Percentiles rank a stretch among this genome's conserved stretches.
phyloP scores from a whole-genome alignment of 2,888 invertebrate species.

The Crossocerus cetratus region DNA sequence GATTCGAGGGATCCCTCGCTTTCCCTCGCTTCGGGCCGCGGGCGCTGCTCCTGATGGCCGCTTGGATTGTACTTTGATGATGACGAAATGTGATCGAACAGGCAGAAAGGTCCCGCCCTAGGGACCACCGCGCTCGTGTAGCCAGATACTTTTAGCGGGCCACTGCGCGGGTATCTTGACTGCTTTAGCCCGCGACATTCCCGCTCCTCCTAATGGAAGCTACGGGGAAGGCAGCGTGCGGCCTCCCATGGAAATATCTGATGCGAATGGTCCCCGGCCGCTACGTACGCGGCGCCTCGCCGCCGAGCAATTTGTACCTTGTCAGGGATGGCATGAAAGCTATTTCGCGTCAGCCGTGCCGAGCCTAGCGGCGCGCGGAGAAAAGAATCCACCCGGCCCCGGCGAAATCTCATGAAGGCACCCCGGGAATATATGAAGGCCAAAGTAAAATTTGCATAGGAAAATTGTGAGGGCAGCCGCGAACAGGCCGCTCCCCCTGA shows the following conservation, averaged over 20 bases:
- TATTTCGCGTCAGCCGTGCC: not conserved
- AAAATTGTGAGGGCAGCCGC: not conserved
- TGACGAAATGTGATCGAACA: constrained; percentile 50
- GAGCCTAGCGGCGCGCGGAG: no score
- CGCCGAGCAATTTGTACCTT: not conserved
- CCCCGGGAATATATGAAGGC: not conserved
- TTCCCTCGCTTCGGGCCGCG: constrained; percentile 5
- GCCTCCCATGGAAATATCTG: not conserved
- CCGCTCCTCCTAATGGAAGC: not conserved
- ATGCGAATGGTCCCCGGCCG: not conserved
- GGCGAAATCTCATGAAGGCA: not conserved
- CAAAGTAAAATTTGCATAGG: not conserved
- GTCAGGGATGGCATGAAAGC: not conserved
- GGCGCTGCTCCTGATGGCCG: constrained; percentile 35
- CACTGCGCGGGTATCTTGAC: constrained; percentile 10
- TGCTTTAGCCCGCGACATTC: not conserved
- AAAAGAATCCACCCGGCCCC: not conserved
- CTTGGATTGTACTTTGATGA: constrained; percentile 50
- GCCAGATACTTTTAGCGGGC: no score
- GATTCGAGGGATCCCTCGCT: constrained; percentile 29
- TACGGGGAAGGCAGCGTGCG: not conserved
- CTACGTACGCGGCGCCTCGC: not conserved
- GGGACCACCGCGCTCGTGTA: not conserved
- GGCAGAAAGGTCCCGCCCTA: constrained; percentile 30
- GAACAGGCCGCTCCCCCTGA: no score